Conservation (phyloP, 1,140 invertebrate species). For the Pseudomyrmex flavicornis region DNA sequence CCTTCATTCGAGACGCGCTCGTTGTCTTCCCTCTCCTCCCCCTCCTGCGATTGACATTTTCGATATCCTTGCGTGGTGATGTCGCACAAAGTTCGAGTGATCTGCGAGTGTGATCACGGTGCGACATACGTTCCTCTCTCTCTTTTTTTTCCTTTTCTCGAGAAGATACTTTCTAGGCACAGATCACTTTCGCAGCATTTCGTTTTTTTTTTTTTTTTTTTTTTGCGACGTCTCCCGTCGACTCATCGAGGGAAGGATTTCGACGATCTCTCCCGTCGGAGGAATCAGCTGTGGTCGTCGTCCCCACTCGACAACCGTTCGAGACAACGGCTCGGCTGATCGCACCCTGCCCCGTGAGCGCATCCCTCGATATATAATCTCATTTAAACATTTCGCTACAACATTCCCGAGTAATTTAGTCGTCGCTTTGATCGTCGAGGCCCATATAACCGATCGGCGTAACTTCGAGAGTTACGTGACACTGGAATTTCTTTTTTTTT, state of each 20-base stretch:
- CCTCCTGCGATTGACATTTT: conserved; percentile 50
- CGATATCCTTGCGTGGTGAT: conserved; percentile 53
- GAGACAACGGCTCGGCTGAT: not conserved
- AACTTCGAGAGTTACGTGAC: conserved; percentile 1
- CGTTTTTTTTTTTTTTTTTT: not conserved
- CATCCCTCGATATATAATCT: conserved; percentile 6
- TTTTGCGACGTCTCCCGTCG: not conserved
- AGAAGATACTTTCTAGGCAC: conserved; percentile 63
- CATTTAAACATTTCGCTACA: conserved; percentile 9
- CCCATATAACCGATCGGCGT: conserved; percentile 26
- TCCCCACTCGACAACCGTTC: not conserved
- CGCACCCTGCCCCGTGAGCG: not conserved
- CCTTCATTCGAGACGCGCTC: not conserved
- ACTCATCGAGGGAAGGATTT: not conserved
- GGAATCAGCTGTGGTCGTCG: not conserved
- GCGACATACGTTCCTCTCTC: not conserved
- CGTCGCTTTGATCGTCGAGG: conserved; percentile 11
- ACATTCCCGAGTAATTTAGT: conserved; percentile 9
- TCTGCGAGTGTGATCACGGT: conserved; percentile 42
- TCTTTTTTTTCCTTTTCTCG: not conserved
- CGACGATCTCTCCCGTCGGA: not conserved
- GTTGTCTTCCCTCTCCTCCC: not conserved
- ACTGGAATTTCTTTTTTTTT: not conserved
- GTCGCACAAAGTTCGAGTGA: conserved; percentile 55
- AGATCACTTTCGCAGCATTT: conserved; percentile 69